These are phyloP conservation scores for Leucopsar rothschildi DNA, from an alignment of 2,113 vertebrate species.

Conservation along the genomic window DNA sequence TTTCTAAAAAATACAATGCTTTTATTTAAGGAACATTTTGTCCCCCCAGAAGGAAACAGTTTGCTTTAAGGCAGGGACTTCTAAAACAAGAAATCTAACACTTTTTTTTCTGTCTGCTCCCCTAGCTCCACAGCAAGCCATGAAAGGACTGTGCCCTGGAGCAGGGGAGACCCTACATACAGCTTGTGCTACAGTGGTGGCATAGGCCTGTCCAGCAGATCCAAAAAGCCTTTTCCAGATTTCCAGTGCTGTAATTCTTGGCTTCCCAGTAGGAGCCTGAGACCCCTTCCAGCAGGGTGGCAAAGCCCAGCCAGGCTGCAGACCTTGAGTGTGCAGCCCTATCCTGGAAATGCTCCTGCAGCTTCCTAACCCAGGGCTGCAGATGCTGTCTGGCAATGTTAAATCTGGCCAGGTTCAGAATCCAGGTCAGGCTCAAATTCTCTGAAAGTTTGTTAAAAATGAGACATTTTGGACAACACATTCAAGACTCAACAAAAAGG, in stretches of 20 bases:
- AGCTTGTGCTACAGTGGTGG: background rate
- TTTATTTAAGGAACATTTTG: background rate
- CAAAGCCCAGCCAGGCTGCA: background rate
- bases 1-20: background rate
- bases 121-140: background rate
- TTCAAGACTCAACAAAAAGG: conserved; percentile 43
- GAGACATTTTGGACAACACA: conserved; percentile 20
- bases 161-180: background rate
- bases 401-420: background rate
- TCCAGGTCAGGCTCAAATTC: conserved; percentile 26
- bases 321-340: background rate
- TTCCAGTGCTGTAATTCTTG: background rate
- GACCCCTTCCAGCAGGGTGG: background rate
- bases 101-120: background rate
- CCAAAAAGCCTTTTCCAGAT: background rate
- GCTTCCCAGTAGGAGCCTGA: background rate
- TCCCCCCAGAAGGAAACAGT: background rate
- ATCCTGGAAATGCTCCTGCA: background rate
- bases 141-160: background rate
- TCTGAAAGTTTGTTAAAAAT: conserved; percentile 14
- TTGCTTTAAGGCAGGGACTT: background rate
- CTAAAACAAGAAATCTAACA: background rate
- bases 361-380: background rate
- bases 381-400: background rate
- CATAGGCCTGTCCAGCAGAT: background rate